Percentiles rank a stretch among this genome's conserved stretches.
These are phyloP conservation scores for Hemiprocne comata DNA, from an alignment of 2,113 vertebrate species.

Conservation along the genomic window DNA sequence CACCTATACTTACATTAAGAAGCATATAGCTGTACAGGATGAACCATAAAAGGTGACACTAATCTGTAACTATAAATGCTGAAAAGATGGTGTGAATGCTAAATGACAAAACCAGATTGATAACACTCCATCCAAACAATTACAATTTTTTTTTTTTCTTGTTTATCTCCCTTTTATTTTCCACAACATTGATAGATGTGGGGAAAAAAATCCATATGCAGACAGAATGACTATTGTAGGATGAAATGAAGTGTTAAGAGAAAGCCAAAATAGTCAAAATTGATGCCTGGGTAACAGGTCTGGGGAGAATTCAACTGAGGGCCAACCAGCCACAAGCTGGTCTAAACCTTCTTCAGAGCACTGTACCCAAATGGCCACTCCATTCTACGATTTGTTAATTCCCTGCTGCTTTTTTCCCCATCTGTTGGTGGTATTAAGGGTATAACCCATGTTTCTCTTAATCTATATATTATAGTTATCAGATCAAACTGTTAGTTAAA, in stretches of 20 bases:
- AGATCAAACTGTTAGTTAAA: slow-evolving; percentile 22
- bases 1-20: background rate
- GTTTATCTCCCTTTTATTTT: background rate
- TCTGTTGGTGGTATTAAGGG: background rate
- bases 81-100: background rate
- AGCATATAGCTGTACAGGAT: background rate
- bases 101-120: background rate
- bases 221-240: background rate
- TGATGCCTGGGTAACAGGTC: background rate
- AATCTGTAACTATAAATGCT: background rate
- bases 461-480: background rate
- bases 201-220: background rate
- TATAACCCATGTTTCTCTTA: background rate
- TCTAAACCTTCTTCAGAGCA: background rate
- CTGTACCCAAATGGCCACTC: background rate
- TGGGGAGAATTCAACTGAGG: background rate
- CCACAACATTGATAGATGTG: background rate
- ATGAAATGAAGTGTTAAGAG: background rate
- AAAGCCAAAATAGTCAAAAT: background rate
- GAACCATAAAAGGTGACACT: background rate
- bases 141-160: background rate
- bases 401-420: background rate
- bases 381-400: background rate
- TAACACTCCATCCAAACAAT: background rate
- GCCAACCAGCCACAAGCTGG: background rate